Conservation (phyloP, 2,113 vertebrate genomes). For the Dasypus novemcinctus region DNA sequence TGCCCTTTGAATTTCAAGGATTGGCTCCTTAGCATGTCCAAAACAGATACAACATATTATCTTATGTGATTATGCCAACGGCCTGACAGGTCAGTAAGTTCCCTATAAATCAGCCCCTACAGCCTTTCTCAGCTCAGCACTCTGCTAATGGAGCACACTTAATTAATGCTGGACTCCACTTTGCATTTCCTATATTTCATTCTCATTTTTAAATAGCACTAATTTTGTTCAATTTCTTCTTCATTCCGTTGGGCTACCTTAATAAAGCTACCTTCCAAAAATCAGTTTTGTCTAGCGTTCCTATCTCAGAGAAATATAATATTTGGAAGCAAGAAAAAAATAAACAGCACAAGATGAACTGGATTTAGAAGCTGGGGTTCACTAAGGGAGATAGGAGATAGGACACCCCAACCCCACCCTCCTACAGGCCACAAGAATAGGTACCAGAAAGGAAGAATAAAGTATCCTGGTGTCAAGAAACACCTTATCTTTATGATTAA, state of each 20-base stretch:
- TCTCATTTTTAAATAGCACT: not conserved
- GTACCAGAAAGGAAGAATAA: constrained; percentile 28
- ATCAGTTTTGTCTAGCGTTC: not conserved
- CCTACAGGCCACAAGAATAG: not conserved
- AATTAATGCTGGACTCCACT: not conserved
- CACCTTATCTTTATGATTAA: not conserved
- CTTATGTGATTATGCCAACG: not conserved
- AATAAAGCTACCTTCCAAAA: not conserved
- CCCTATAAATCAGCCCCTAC: not conserved
- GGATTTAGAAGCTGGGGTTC: not conserved
- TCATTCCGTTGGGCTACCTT: not conserved
- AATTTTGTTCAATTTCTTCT: not conserved
- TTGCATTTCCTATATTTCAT: not conserved
- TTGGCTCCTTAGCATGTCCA: not conserved
- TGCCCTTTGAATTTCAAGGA: not conserved
- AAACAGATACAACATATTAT: not conserved
- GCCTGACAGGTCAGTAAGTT: not conserved
- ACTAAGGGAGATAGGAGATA: not conserved
- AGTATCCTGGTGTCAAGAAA: not conserved
- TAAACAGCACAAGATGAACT: not conserved
- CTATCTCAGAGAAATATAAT: not conserved
- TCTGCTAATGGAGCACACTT: not conserved
- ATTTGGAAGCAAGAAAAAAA: constrained; percentile 7
- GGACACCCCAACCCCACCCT: not conserved
- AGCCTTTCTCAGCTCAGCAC: not conserved